Base-by-base conservation (phyloP, 1,140 invertebrate species). In the Pseudomyrmex concolor region DNA sequence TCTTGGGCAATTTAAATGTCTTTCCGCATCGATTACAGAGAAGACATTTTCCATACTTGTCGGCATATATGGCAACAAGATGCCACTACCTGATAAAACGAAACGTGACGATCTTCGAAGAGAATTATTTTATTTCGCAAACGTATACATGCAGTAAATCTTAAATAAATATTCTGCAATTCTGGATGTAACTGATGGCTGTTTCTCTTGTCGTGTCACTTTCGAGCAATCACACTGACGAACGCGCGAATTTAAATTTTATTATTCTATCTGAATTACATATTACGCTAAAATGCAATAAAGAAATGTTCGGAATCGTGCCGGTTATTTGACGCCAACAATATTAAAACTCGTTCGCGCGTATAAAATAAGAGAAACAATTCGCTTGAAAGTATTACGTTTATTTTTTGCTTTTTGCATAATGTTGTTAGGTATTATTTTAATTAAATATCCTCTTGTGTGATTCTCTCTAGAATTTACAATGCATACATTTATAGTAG, bases 21-120 rank as follows among this genome's bases (percentile, higher is more conserved):
- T 59, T 71, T 48, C 71, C 22, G 54, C 54, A 80, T 59, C 66
- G 64, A 60, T 80, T 80, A n/a, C 76, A 70, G 66, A 70, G 66
- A 80, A 80, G 34, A 34, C 55, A 80, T 80, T 80, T 70, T 22
- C 76, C 51, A 68, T 68, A 34, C 67, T 57, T 45, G 74, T 43
- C 34, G 76, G 22, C 54, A 51, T 34, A 34, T 34, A 57, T 19
- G 51, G 17, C 34, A 22, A 59, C 25, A 51, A 51, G 50, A 51
- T 13, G 12, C 13, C 25, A 25, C 17, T 59, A n/a, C n/a, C n/a
- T 43, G 76, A 48, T 80, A 71, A 71, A 80, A 70, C 48, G 19
- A 34, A 34, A 80, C 54, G 64, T 43, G 62, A 78, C 64, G 54
- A 78, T 71, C 43, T 80, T 54, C 19, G 19, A 59, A 34, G 10